These are phyloP conservation scores for Drosophila nr. fundita DNA, from an alignment of 2,888 invertebrate species.

Conservation along the genomic window DNA sequence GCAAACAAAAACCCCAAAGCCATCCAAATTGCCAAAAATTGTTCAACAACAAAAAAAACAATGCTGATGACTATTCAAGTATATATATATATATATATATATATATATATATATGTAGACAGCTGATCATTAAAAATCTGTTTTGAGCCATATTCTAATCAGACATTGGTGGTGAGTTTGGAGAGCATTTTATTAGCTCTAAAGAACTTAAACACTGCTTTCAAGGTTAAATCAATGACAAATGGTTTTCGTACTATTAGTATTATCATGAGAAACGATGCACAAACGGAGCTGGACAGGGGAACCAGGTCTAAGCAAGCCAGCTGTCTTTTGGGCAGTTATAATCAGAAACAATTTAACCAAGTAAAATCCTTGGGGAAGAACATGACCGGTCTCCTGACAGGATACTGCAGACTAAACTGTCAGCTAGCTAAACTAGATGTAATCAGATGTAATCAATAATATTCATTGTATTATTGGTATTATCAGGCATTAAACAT, in stretches of 20 bases:
- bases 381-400: neutral
- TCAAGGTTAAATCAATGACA: neutral
- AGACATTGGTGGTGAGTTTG: neutral
- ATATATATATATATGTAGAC: neutral
- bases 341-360: neutral
- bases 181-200: neutral
- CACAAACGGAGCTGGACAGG: neutral
- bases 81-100: neutral
- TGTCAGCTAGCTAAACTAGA: neutral
- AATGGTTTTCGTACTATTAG: neutral
- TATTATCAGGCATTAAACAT: neutral
- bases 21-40: slow-evolving; percentile 32
- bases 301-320: neutral
- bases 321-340: neutral
- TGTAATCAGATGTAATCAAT: neutral
- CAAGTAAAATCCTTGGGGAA: neutral
- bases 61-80: neutral
- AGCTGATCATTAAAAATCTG: neutral
- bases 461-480: neutral
- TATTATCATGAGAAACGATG: neutral
- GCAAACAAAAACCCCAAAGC: slow-evolving; percentile 11
- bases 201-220: neutral
- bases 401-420: neutral
- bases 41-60: neutral
- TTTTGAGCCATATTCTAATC: neutral